Evolutionary conservation across 2,888 invertebrate genomes (phyloP).

Genomic region (Netelia melanura): DNA sequence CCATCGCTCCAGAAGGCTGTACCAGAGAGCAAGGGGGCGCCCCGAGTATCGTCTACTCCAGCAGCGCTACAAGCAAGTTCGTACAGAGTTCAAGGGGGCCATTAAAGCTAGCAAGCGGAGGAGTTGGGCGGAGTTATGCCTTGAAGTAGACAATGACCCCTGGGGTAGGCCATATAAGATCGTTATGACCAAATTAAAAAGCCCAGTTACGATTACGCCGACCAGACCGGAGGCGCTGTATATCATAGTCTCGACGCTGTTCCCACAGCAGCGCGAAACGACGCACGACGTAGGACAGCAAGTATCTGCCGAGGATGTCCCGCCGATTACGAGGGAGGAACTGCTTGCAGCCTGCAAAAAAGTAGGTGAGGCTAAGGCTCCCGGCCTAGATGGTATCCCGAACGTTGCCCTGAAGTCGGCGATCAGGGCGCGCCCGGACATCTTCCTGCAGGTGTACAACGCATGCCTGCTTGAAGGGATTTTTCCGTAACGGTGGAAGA

Average conservation of each 20-base stretch:
- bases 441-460: constrained; percentile 54
- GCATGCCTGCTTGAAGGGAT: constrained; percentile 18
- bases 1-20: constrained; percentile 39
- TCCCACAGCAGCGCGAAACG: constrained; percentile 24
- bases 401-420: constrained; percentile 57
- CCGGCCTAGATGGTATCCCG: constrained; percentile 49
- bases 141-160: constrained; percentile 51
- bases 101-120: constrained; percentile 38
- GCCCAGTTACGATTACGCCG: constrained; percentile 31
- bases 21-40: constrained; percentile 47
- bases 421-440: constrained; percentile 32
- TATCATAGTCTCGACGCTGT: constrained; percentile 59
- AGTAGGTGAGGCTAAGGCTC: constrained; percentile 56
- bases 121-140: constrained; percentile 32
- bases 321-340: constrained; percentile 56
- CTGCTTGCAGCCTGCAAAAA: constrained; percentile 51
- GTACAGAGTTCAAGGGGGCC: constrained; percentile 38
- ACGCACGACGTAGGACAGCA: neutral
- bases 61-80: constrained; percentile 30
- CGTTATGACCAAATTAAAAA: constrained; percentile 55
- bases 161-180: constrained; percentile 61
- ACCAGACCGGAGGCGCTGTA: constrained; percentile 53
- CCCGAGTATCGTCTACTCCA: constrained; percentile 20
- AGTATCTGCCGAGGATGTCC: neutral
- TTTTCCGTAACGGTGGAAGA: constrained; percentile 62